Conservation (phyloP, 2,113 vertebrate genomes). For the Eublepharis macularius region DNA sequence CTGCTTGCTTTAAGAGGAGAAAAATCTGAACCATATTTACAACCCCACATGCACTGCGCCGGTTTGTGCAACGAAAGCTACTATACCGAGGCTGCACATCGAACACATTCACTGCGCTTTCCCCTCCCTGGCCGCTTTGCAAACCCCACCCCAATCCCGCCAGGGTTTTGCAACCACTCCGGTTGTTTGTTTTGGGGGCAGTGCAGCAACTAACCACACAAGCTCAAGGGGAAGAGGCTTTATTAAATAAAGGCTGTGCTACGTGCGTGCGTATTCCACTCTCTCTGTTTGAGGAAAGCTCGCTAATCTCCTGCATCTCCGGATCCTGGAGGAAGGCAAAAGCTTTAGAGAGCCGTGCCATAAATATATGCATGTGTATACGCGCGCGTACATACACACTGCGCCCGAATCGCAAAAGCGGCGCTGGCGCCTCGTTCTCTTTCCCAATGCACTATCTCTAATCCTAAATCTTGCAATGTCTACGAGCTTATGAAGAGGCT, state of each 20-base stretch:
- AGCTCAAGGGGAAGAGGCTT: neutral
- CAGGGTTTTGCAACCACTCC: accelerated
- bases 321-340: neutral
- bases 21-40: neutral
- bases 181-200: neutral
- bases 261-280: neutral
- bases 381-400: too few species aligned
- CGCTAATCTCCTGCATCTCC: neutral
- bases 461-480: too few species aligned
- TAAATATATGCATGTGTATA: too few species aligned
- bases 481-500: neutral
- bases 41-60: neutral
- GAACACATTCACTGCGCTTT: neutral
- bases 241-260: neutral
- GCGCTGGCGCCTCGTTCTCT: too few species aligned
- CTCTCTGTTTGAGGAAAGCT: too few species aligned
- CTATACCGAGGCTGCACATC: neutral
- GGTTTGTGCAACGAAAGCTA: neutral
- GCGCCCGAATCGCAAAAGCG: too few species aligned
- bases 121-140: neutral
- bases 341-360: too few species aligned
- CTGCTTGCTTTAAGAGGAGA: neutral
- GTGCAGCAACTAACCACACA: neutral
- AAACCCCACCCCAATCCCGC: neutral
- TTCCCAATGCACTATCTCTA: too few species aligned